Base-by-base conservation (phyloP, 2,113 vertebrate genomes). In the Notothenia coriiceps region DNA sequence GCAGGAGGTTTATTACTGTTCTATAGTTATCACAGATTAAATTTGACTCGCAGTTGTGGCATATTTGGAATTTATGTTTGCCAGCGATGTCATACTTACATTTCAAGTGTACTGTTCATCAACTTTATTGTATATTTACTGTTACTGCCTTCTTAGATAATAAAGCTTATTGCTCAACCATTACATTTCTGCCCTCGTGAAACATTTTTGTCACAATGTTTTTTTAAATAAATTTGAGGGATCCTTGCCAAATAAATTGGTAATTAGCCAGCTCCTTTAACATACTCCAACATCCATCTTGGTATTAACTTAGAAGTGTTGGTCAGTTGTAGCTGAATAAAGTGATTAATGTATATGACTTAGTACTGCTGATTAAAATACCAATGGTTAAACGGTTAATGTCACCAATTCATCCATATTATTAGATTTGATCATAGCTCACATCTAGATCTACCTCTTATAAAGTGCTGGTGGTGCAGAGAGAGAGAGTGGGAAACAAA, bases 331-430 rank as follows among this genome's bases (percentile, higher is more conserved):
- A 67, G 22, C 40, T n/a, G 10, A 64, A 15, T 61, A 10, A 54
- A 68, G 55, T 56, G 46, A 69, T n/a, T 25, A 60, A 59, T 66
- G 10, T 73, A 70, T 73, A 70, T 14, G 11, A 68, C 22, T n/a
- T 60, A 40, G 25, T 55, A 14, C 40, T 46, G 35, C n/a, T 43
- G 40, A 70, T 69, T 77, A 49, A 67, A 70, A 79, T 40, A 20
- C 0, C 20, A 40, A 46, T 20, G 2, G 29, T 43, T 17, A 10
- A 74, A n/a, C 72, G 4, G 6, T 76, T 70, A 51, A 70, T 59
- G 25, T 22, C 20, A 8, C 22, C 12, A 64, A 25, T 56, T 62
- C 12, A 51, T 52, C 40, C 52, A 57, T 57, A 35, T n/a, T 55
- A 62, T 56, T 59, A 17, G 4, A 63, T 46, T 65, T 22, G 25